Percentiles rank a stretch among this genome's conserved stretches.
Conservation (phyloP, 2,888 invertebrate species). For the Hirtodrosophila trivittata region DNA sequence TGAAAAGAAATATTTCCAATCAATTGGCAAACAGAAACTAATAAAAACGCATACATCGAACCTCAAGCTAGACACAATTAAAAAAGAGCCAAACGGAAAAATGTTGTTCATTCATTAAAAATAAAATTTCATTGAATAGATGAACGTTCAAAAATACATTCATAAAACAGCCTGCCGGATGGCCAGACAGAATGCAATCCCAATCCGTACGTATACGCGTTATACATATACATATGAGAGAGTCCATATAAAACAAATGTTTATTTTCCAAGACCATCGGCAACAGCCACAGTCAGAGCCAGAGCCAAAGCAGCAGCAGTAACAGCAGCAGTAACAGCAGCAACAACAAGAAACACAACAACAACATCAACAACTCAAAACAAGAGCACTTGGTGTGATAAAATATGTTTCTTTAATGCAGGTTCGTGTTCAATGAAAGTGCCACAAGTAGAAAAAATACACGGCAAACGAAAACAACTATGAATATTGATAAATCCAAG, state of each 20-base stretch:
- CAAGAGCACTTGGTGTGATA: constrained; percentile 48
- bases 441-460: constrained; percentile 48
- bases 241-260: constrained; percentile 20
- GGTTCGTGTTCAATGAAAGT: constrained; percentile 63
- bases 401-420: constrained; percentile 74
- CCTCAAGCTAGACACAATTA: constrained; percentile 23
- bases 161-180: constrained; percentile 25
- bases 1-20: constrained; percentile 79
- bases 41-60: constrained; percentile 65
- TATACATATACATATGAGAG: no score
- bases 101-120: constrained; percentile 77
- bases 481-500: neutral
- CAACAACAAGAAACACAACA: constrained; percentile 19
- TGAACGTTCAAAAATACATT: constrained; percentile 47
- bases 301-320: constrained; percentile 16
- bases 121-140: constrained; percentile 64
- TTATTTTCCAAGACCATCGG: constrained; percentile 48
- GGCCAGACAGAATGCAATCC: constrained; percentile 33
- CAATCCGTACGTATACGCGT: constrained; percentile 10
- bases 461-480: constrained; percentile 4
- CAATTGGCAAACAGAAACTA: constrained; percentile 74
- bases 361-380: constrained; percentile 19
- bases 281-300: constrained; percentile 12
- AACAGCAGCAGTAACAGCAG: constrained; percentile 22
- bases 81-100: constrained; percentile 47